These are phyloP conservation scores for Sebastes taczanowskii DNA, from an alignment of 2,797 vertebrate species.

Conservation along the genomic window DNA sequence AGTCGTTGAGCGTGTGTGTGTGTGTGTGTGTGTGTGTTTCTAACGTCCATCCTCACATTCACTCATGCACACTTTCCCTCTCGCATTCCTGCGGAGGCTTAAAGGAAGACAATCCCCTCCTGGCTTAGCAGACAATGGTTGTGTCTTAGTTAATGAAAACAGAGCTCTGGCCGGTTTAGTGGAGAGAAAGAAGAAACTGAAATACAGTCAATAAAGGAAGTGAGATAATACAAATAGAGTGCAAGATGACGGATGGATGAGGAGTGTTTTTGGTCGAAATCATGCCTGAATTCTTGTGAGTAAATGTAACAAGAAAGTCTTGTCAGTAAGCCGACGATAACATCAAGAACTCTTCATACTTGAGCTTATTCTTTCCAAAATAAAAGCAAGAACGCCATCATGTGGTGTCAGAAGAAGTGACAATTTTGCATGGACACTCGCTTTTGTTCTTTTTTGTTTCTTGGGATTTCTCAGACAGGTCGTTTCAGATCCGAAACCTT, in stretches of 20 bases:
- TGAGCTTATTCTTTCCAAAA: slow-evolving; percentile 31
- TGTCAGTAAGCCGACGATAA: not conserved
- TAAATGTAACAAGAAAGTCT: not conserved
- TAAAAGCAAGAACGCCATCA: not conserved
- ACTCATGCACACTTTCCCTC: not conserved
- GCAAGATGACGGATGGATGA: slow-evolving; percentile 4
- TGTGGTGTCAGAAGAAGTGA: slow-evolving; percentile 26
- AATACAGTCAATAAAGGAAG: not conserved
- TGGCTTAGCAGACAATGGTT: slow-evolving; percentile 20
- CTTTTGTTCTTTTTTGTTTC: slow-evolving; percentile 26
- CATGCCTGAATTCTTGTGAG: not conserved
- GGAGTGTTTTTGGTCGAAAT: not conserved
- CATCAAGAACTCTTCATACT: slow-evolving; percentile 5
- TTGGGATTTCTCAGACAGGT: slow-evolving; percentile 35
- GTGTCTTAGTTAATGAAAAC: slow-evolving; percentile 24
- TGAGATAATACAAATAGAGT: not conserved
- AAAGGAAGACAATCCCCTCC: slow-evolving; percentile 39
- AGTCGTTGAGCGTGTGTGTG: slow-evolving; percentile 47
- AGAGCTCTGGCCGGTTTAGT: slow-evolving; percentile 1
- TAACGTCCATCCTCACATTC: not conserved
- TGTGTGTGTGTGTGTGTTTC: no score
- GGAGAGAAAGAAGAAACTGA: not conserved
- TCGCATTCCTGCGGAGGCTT: not conserved
- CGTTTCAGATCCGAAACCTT: slow-evolving; percentile 50
- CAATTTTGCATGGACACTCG: slow-evolving; percentile 17